phyloP scores from a whole-genome alignment of 2,888 invertebrate genomes.

The Netelia inedita region DNA sequence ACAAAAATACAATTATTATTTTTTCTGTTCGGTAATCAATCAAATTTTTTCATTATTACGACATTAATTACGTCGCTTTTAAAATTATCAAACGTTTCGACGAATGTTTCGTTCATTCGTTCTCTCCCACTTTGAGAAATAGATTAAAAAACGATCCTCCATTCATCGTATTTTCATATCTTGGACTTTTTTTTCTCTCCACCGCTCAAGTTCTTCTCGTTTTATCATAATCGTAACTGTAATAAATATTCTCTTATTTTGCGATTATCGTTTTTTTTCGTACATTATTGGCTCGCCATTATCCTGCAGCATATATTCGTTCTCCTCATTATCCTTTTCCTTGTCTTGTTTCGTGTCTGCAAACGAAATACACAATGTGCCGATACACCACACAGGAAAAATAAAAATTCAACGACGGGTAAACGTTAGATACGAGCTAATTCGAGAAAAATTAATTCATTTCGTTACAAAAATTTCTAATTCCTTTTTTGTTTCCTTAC shows the following conservation, averaged over 20 bases:
- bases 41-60: neutral
- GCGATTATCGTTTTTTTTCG: constrained; percentile 72
- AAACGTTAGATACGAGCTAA: neutral
- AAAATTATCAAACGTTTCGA: constrained; percentile 3
- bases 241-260: constrained; percentile 60
- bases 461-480: neutral
- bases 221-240: constrained; percentile 45
- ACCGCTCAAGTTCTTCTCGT: constrained; percentile 7
- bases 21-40: constrained; percentile 39
- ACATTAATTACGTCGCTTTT: constrained; percentile 18
- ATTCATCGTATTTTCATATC: neutral
- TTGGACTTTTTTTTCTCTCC: constrained; percentile 15
- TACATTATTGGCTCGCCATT: constrained; percentile 82
- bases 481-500: neutral
- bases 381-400: constrained; percentile 64
- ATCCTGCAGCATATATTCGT: constrained; percentile 81
- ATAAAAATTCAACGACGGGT: neutral
- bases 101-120: constrained; percentile 2
- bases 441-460: constrained; percentile 9
- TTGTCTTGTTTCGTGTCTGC: constrained; percentile 83
- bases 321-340: constrained; percentile 83
- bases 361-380: constrained; percentile 75
- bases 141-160: neutral
- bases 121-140: neutral
- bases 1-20: constrained; percentile 60